phyloP scores from a whole-genome alignment of 1,140 invertebrate species.

The Andrena cerasifolii region DNA sequence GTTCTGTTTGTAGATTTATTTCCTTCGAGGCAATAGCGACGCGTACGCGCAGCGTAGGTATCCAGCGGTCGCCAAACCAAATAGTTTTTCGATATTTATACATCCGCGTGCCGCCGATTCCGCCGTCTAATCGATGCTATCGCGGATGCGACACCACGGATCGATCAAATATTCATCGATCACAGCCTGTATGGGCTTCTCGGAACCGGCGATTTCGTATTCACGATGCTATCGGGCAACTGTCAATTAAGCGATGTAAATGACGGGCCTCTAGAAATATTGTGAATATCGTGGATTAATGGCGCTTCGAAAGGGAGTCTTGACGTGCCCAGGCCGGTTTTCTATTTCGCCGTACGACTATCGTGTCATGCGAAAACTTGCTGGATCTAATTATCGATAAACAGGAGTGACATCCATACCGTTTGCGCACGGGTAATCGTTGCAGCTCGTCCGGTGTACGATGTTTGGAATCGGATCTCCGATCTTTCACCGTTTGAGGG shows the following conservation, averaged over 20 bases:
- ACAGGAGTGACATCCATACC: constrained; percentile 30
- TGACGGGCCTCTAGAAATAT: constrained; percentile 27
- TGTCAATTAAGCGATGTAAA: constrained; percentile 51
- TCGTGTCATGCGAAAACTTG: not conserved
- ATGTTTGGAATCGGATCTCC: not conserved
- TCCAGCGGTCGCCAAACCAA: not conserved
- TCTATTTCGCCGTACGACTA: not conserved
- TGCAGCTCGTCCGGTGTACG: not conserved
- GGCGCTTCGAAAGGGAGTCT: not conserved
- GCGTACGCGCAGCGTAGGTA: not conserved
- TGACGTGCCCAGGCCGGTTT: not conserved
- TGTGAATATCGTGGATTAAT: constrained; percentile 21
- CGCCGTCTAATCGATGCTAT: not conserved
- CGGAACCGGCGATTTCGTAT: constrained; percentile 18
- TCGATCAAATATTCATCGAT: constrained; percentile 47
- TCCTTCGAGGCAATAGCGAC: not conserved
- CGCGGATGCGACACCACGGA: not conserved
- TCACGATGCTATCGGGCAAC: constrained; percentile 28
- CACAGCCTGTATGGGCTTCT: not conserved
- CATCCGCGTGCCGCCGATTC: not conserved
- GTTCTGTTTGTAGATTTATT: constrained; percentile 13
- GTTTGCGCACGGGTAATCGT: constrained; percentile 13
- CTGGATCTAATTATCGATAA: constrained; percentile 24
- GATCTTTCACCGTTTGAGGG: not conserved
- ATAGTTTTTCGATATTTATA: constrained; percentile 38